Conservation (phyloP, 2,888 invertebrate genomes). For the Ophion slaviceki region DNA sequence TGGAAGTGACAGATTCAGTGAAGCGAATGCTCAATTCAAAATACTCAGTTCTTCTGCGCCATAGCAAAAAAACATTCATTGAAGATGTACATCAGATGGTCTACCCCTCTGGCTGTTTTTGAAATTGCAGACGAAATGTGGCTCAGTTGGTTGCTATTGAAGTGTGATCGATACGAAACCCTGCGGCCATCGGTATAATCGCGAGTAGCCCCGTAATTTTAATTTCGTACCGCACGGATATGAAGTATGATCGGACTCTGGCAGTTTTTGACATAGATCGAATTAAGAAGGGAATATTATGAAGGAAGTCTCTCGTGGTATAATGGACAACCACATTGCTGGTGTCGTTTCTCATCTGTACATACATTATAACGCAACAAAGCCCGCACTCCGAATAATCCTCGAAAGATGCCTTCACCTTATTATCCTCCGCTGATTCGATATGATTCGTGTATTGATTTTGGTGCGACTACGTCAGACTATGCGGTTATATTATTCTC, state of each 20-base stretch:
- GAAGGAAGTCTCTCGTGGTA: background rate
- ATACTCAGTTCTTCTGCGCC: slow-evolving; percentile 1
- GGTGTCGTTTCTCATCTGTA: background rate
- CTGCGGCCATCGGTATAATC: background rate
- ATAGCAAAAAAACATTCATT: background rate
- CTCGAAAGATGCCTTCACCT: too few relatives aligned
- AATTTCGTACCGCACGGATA: background rate
- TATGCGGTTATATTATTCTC: too few relatives aligned
- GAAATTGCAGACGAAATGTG: slow-evolving; percentile 8
- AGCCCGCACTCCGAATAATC: slow-evolving; percentile 2
- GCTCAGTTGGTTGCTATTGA: background rate
- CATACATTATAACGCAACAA: background rate
- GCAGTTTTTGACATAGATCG: background rate
- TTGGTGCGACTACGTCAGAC: too few relatives aligned
- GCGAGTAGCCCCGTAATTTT: background rate
- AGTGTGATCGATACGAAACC: background rate
- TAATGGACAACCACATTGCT: background rate
- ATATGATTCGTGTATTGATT: too few relatives aligned
- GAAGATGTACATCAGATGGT: background rate
- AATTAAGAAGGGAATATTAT: background rate
- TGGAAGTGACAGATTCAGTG: background rate
- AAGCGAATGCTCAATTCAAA: background rate
- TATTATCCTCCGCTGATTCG: too few relatives aligned
- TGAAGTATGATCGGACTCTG: background rate
- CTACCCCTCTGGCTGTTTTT: slow-evolving; percentile 9